Base-by-base conservation (phyloP, 2,888 invertebrate genomes). In the Habrosyne pyritoides region DNA sequence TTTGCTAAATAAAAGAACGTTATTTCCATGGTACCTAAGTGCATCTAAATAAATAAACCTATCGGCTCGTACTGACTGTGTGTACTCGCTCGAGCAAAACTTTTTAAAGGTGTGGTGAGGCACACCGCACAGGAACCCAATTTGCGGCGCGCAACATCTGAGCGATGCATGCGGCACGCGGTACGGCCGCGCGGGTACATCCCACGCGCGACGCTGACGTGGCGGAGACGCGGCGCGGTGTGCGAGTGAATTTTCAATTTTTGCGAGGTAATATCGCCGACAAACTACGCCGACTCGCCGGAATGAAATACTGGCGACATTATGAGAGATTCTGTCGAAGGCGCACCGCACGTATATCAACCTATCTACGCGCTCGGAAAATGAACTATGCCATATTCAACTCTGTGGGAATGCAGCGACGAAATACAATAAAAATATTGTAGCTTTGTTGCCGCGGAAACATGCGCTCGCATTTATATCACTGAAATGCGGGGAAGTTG, bases 321-420 rank as follows among this genome's bases (percentile, higher is more conserved):
- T 52, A 52, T 52, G 52, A 52, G 52, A 52, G 21, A 42, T 30
- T 36, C 52, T 22, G 42, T 52, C 52, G 52, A 36, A 52, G 36
- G 21, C 12, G 22, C 52, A 18, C 48, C 48, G 26, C 26, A 10
- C 14, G 24, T 22, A 26, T 14, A 14, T 26, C 7, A 8, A 14
- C 2, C 14, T 49, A 49, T 49, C 24, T 49, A 21, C 5, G 26
- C 24, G 1, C 26, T n/a, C 26, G 24, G n/a, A 3, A 24, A 8
- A 24, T 49, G 14, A 26, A 49, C 26, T 26, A 49, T 49, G 26
- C 14, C 48, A 49, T 24, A 49, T 24, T 24, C 48, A 49, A 5
- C 24, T 42, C 26, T n/a, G 8, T 24, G 0, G 24, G 48, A 49
- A 24, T 26, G 24, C 2, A 22, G 22, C 30, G 10, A 24, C 26